A percentile compares a stretch with the other conserved stretches of the same genome.
These are phyloP conservation scores for Capreolus pygargus DNA, from an alignment of 2,113 vertebrate species.

Conservation along the genomic window DNA sequence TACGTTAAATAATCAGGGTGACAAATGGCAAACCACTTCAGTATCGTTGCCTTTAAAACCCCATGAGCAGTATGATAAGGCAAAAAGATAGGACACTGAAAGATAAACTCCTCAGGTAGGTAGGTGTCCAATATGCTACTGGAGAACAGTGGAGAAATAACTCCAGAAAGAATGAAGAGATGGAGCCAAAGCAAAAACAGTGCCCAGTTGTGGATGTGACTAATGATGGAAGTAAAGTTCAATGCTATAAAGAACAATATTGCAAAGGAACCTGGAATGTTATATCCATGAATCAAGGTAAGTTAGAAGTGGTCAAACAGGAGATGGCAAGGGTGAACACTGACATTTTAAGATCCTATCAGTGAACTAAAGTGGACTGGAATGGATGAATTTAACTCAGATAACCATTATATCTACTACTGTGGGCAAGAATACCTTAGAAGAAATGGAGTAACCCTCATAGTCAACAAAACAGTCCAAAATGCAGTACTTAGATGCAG, in stretches of 20 bases:
- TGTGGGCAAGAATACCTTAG: not conserved
- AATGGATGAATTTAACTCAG: not conserved
- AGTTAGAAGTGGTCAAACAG: not conserved
- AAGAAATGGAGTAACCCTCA: not conserved
- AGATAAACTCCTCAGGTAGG: not conserved
- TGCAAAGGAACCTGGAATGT: not conserved
- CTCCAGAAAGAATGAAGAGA: not conserved
- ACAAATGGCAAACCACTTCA: not conserved
- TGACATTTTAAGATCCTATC: not conserved
- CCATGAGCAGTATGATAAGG: not conserved
- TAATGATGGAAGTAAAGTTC: not conserved
- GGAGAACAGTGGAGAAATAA: not conserved
- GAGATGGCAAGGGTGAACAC: not conserved
- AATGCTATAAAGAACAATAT: not conserved
- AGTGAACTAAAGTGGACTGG: not conserved
- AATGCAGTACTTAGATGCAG: not conserved
- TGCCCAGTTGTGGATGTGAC: accelerated
- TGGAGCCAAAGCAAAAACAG: not conserved
- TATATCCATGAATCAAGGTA: not conserved
- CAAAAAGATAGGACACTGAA: not conserved
- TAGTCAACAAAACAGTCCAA: not conserved
- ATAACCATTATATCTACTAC: not conserved
- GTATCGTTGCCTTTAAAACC: not conserved
- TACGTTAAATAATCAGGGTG: not conserved
- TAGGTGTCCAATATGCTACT: not conserved